Percentiles rank a stretch among this genome's conserved stretches.
These are phyloP conservation scores for Gobius niger DNA, from an alignment of 2,113 vertebrate species.

Conservation along the genomic window DNA sequence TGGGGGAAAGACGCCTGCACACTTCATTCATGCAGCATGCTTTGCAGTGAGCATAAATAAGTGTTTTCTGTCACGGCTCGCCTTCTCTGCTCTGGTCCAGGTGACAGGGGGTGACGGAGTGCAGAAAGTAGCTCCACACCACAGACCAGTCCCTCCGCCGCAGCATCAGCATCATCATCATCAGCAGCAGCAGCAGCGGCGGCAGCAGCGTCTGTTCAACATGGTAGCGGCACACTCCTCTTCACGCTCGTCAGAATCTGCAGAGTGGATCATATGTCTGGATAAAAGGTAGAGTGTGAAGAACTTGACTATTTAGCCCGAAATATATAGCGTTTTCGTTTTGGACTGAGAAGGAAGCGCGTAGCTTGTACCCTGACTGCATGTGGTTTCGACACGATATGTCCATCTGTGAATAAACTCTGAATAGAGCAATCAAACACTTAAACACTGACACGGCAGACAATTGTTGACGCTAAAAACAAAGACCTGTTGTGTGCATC, in stretches of 20 bases:
- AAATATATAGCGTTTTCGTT: neutral
- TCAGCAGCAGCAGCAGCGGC: neutral
- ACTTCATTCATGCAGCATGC: neutral
- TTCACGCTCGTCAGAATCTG: constrained; percentile 84
- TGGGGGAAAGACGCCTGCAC: neutral
- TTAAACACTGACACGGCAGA: neutral
- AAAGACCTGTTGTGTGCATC: neutral
- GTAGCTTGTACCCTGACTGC: too few species aligned
- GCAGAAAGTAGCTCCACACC: neutral
- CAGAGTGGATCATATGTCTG: constrained; percentile 92
- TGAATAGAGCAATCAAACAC: neutral
- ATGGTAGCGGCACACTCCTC: constrained; percentile 91
- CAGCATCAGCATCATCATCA: neutral
- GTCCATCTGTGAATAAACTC: neutral
- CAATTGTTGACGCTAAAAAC: neutral
- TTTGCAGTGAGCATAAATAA: neutral
- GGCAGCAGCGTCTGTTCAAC: constrained; percentile 64
- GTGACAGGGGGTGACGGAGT: constrained; percentile 10
- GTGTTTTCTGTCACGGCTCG: neutral
- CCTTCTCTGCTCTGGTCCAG: constrained; percentile 3
- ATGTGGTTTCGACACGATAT: constrained; percentile 1
- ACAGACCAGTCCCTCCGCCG: constrained; percentile 1
- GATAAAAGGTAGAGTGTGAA: constrained; percentile 86
- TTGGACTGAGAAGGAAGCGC: neutral
- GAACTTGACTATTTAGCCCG: neutral